A percentile compares a stretch with the other conserved stretches of the same genome.
Conservation (phyloP, 2,888 invertebrate genomes). For the Drosophila flavopinicola region DNA sequence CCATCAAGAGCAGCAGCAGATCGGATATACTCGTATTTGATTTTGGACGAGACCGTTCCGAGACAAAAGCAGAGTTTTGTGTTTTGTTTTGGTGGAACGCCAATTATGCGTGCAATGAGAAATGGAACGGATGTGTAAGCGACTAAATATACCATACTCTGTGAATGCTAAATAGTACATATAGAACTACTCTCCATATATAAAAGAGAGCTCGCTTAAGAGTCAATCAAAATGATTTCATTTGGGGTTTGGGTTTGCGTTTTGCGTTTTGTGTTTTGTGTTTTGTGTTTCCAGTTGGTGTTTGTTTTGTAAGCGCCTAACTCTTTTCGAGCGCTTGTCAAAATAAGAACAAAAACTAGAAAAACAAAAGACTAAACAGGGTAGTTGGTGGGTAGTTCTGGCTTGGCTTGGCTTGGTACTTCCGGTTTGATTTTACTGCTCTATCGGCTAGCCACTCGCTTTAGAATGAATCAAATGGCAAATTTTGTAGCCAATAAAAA, state of each 20-base stretch:
- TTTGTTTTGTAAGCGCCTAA: slow-evolving; percentile 21
- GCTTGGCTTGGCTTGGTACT: slow-evolving; percentile 62
- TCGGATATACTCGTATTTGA: slow-evolving; percentile 28
- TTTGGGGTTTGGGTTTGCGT: slow-evolving; percentile 26
- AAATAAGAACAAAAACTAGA: slow-evolving; percentile 47
- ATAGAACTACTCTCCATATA: slow-evolving; percentile 16
- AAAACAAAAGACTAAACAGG: slow-evolving; percentile 14
- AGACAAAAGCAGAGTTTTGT: slow-evolving; percentile 47
- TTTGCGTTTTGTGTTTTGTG: slow-evolving; percentile 7
- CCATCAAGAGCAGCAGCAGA: background rate
- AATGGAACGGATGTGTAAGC: slow-evolving; percentile 71
- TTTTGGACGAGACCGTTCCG: slow-evolving; percentile 20
- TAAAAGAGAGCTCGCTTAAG: slow-evolving; percentile 32
- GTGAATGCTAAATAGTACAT: slow-evolving; percentile 6
- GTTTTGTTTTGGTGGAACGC: slow-evolving; percentile 58
- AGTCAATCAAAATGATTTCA: slow-evolving; percentile 66
- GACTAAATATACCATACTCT: slow-evolving; percentile 63
- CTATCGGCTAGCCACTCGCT: slow-evolving; percentile 38
- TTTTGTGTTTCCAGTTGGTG: slow-evolving; percentile 14
- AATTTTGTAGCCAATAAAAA: slow-evolving; percentile 52
- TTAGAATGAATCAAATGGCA: slow-evolving; percentile 81
- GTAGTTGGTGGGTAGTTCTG: slow-evolving; percentile 55
- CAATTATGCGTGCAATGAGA: slow-evolving; percentile 79
- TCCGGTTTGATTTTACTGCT: slow-evolving; percentile 59
- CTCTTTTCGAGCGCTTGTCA: slow-evolving; percentile 38